Evolutionary conservation across 2,888 invertebrate species (phyloP), one percentile per base, ranked within the genome.

Genomic region (Microplitis manilae): DNA sequence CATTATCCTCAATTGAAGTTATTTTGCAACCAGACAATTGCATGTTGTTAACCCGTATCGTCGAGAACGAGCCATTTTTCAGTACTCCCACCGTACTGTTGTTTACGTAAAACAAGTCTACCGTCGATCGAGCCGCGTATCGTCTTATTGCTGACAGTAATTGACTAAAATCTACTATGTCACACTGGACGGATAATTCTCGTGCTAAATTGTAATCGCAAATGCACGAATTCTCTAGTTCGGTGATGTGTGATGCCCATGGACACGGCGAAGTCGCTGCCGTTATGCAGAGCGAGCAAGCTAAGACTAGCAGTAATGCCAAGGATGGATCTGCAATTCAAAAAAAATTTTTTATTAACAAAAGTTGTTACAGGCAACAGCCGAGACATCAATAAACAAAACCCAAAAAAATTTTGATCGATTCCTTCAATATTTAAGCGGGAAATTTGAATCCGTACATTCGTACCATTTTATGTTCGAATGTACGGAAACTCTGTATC

Each of bases 131-230:
- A 82, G 92, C 91, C 30, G 94, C 93, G 91, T 94, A 93, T 84
- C 93, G 92, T 87, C 95, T 93, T 89, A 96, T 91, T 40, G 96
- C 94, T 76, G 93, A 91, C 83, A 97, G 89, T n/a, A 97, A 92
- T 81, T 93, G 92, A 68, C 93, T 90, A 89, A 96, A 96, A 86
- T 96, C 94, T 78, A 96, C 96, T 92, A 96, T 95, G 90, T 96
- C 96, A 90, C 97, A 97, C 90, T 97, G 97, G 81, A 97, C 95
- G 50, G 96, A 96, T 13, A 97, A 91, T 88, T 96, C 96, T 84
- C 94, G 93, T 65, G 95, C 96, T 80, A 96, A 92, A 89, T 96
- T 97, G 90, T 95, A 94, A 80, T 96, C 96, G 90, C 97, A 97
- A 79, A 97, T 93, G 90, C 97, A 97, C 68, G 96, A 94, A 70